Evolutionary conservation across 2,888 invertebrate genomes (phyloP), one percentile per base, ranked within the genome.

Genomic region (Pyrocoelia pectoralis): DNA sequence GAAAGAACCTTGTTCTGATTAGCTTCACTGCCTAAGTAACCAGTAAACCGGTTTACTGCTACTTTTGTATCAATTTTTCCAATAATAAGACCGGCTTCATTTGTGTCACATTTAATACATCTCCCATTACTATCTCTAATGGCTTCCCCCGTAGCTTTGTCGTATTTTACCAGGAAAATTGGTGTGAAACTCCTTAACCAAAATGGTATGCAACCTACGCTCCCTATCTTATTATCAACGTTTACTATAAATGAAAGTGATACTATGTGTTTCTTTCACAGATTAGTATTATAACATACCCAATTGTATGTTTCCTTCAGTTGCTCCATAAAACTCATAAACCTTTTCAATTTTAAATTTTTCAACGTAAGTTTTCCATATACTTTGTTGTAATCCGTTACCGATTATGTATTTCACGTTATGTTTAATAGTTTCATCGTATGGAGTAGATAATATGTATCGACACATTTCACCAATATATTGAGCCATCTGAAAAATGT

Each of bases 291-390:
- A n/a, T n/a, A n/a, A 93, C 87, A 67, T 98, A 89, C 83, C 95
- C 97, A 2, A 95, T 93, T 81, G 97, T 98, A 81, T 3, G 8
- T 97, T 98, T 76, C 98, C 97, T 83, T 98, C 98, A 0, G 98
- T 98, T 1, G 97, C 93, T 12, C 97, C 98, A 80, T 98, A 98
- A 74, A 98, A 89, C 82, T 98, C 98, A 57, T 91, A 93, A 72
- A 98, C 91, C 72, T 78, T 67, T 48, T 74, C 67, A 17, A 84
- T 76, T 1, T 75, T 70, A 64, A 92, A 92, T 56, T 90, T 87
- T 14, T 51, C 28, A n/a, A 51, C 15, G 24, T 24, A 28, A 2
- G 5, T 9, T 6, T 28, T 51, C 51, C 51, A 51, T 29, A 51
- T 28, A 24, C 24, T 5, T 3, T n/a, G 24, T 29, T 12, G 10